phyloP scores from a whole-genome alignment of 2,113 vertebrate genomes.

The Mesocricetus auratus region DNA sequence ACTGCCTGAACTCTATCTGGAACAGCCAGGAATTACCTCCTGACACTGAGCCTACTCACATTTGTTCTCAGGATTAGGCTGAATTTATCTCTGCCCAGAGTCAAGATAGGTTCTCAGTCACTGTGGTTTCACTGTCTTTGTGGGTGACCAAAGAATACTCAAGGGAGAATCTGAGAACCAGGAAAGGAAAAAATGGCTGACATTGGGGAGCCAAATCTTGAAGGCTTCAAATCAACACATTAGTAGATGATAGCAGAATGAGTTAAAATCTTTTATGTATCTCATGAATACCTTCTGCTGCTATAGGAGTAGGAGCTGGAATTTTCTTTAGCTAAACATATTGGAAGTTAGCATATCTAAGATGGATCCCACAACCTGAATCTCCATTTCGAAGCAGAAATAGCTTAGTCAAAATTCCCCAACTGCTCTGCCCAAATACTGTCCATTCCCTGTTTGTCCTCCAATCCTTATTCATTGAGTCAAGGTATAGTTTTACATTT shows the following conservation, averaged over 20 bases:
- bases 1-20: constrained; percentile 47
- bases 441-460: constrained; percentile 21
- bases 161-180: not conserved
- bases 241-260: constrained; percentile 7
- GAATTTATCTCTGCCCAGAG: not conserved
- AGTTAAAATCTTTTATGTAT: constrained; percentile 36
- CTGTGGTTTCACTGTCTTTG: not conserved
- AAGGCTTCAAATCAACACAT: not conserved
- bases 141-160: not conserved
- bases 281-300: constrained; percentile 37
- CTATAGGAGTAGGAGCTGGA: constrained; percentile 23
- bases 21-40: constrained; percentile 9
- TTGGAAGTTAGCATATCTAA: constrained; percentile 55
- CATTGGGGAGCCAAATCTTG: not conserved
- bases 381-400: constrained; percentile 63
- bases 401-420: constrained; percentile 61
- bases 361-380: constrained; percentile 58
- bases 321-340: constrained; percentile 64
- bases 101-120: not conserved
- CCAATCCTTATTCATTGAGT: constrained; percentile 14
- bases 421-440: constrained; percentile 39
- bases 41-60: not conserved
- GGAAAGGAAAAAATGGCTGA: not conserved
- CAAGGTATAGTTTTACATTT: not conserved
- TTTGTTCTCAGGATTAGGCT: not conserved